Percentiles rank a stretch among this genome's conserved stretches.
Conservation (phyloP, 1,140 invertebrate species). For the Drosophila paulistorum region DNA sequence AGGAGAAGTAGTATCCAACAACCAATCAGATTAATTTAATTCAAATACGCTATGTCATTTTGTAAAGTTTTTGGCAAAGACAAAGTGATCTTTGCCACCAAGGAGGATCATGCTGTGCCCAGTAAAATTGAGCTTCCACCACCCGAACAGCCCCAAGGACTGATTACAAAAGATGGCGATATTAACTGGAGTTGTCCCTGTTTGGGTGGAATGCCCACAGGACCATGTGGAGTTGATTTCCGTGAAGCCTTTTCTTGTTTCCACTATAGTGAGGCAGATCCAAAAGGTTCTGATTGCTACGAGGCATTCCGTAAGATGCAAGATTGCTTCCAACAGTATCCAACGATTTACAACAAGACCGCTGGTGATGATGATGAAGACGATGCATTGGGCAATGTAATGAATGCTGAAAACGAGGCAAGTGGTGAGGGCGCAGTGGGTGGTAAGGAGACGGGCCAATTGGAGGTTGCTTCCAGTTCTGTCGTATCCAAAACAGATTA, state of each 20-base stretch:
- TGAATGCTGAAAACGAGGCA: conserved; percentile 39
- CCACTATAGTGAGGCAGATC: conserved; percentile 90
- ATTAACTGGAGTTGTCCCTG: conserved; percentile 99
- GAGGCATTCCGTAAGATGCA: conserved; percentile 96
- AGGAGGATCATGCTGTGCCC: conserved; percentile 90
- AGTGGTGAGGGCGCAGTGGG: conserved; percentile 27
- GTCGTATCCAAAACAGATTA: conserved; percentile 47
- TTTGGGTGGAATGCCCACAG: conserved; percentile 96
- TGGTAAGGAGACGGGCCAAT: conserved; percentile 14
- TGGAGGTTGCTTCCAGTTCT: conserved; percentile 12
- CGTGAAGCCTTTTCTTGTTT: conserved; percentile 97
- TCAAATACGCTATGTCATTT: conserved; percentile 82
- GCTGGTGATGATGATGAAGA: conserved; percentile 86
- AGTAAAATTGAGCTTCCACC: conserved; percentile 89
- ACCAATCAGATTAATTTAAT: conserved; percentile 4
- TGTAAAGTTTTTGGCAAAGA: conserved; percentile 88
- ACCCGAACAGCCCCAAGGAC: conserved; percentile 89
- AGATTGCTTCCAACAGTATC: conserved; percentile 95
- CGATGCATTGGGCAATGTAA: conserved; percentile 54
- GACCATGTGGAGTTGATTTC: conserved; percentile 96
- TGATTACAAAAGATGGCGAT: conserved; percentile 93
- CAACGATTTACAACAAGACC: conserved; percentile 91
- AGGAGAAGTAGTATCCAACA: conserved; percentile 4
- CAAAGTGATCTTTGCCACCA: conserved; percentile 91
- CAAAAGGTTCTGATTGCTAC: conserved; percentile 95